Conservation (phyloP, 2,888 invertebrate genomes). For the Creontiades dilutus region DNA sequence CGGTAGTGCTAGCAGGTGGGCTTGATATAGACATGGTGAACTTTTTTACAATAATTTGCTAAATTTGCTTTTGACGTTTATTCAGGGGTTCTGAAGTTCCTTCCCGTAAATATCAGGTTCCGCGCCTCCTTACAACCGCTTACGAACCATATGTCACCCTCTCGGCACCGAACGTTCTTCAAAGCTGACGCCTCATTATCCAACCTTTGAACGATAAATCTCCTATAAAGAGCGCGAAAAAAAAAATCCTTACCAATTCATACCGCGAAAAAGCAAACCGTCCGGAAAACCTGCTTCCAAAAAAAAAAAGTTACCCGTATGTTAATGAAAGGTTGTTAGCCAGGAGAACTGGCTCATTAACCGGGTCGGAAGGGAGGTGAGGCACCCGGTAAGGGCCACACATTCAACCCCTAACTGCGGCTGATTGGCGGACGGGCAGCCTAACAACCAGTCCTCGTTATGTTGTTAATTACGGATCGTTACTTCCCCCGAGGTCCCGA, state of each 20-base stretch:
- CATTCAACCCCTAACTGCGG: constrained; percentile 62
- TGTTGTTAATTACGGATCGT: constrained; percentile 71
- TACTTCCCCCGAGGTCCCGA: constrained; percentile 46
- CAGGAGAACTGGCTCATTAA: constrained; percentile 50
- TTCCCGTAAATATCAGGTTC: too few relatives aligned
- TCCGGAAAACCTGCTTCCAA: constrained; percentile 14
- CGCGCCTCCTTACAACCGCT: too few relatives aligned
- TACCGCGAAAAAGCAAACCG: constrained; percentile 40
- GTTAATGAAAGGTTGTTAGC: constrained; percentile 61
- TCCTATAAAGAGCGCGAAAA: background rate
- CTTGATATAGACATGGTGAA: too few relatives aligned
- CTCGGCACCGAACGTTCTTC: background rate
- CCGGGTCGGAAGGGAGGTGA: background rate
- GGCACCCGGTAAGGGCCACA: constrained; percentile 41
- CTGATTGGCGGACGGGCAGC: constrained; percentile 63
- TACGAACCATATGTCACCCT: too few relatives aligned
- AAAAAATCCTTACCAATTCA: background rate
- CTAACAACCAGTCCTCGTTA: constrained; percentile 68
- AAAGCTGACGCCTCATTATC: background rate
- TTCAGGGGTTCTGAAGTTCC: too few relatives aligned
- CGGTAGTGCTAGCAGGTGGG: too few relatives aligned
- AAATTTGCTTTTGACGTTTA: too few relatives aligned
- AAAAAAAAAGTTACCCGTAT: constrained; percentile 45
- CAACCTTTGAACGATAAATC: background rate
- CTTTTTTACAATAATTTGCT: too few relatives aligned